phyloP scores from a whole-genome alignment of 2,888 invertebrate genomes.

The Polydrusus tereticollis region DNA sequence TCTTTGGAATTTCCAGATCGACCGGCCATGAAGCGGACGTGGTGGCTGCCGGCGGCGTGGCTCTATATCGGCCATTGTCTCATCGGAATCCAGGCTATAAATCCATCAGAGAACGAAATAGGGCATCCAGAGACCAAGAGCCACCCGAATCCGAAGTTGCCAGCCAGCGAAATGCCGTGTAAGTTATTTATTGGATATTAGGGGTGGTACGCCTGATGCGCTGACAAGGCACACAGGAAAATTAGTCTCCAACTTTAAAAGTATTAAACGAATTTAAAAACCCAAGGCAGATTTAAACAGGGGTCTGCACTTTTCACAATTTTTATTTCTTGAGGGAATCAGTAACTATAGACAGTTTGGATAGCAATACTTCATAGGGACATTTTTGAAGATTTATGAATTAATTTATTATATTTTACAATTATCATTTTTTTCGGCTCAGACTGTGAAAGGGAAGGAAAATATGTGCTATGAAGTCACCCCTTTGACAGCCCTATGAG shows the following conservation, averaged over 20 bases:
- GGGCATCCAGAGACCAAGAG: constrained; percentile 53
- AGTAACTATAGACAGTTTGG: too few relatives aligned
- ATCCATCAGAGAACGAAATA: constrained; percentile 61
- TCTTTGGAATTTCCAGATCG: constrained; percentile 8
- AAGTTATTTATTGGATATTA: constrained; percentile 48
- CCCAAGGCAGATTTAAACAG: too few relatives aligned
- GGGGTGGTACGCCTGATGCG: not conserved
- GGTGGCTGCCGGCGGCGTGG: constrained; percentile 31
- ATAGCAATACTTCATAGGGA: too few relatives aligned
- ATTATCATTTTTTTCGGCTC: not conserved
- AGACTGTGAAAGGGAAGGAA: not conserved
- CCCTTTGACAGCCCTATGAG: not conserved
- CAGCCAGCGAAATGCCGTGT: constrained; percentile 62
- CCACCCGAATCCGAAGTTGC: constrained; percentile 61
- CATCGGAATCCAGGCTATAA: constrained; percentile 51
- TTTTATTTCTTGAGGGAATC: too few relatives aligned
- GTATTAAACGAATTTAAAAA: too few relatives aligned
- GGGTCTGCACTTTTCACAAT: too few relatives aligned
- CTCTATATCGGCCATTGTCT: constrained; percentile 51
- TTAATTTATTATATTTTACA: too few relatives aligned
- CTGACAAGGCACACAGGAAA: too few relatives aligned
- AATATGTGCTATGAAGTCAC: not conserved
- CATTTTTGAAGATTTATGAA: too few relatives aligned
- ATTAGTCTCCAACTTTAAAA: too few relatives aligned
- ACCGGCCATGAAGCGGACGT: constrained; percentile 6